Evolutionary conservation across 2,113 vertebrate genomes (phyloP).

Genomic region (Leucosticte australis): DNA sequence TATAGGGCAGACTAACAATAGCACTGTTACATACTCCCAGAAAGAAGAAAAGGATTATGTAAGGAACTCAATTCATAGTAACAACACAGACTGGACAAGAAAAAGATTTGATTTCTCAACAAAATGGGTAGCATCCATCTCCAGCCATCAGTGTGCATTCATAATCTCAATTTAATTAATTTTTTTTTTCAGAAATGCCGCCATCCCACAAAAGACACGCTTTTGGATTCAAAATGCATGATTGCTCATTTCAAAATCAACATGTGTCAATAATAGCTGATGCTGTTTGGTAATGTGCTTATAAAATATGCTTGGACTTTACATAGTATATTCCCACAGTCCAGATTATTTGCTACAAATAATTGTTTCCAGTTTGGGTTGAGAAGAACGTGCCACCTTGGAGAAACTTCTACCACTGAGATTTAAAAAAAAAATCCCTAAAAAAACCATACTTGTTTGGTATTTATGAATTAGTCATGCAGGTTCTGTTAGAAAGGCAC

Average conservation of each 20-base stretch:
- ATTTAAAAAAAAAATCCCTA: not conserved
- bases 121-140: not conserved
- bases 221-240: not conserved
- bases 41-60: not conserved
- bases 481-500: not conserved
- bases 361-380: not conserved
- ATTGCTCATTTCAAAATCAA: not conserved
- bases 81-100: not conserved
- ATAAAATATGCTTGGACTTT: not conserved
- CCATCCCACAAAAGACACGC: not conserved
- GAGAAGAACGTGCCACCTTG: not conserved
- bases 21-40: not conserved
- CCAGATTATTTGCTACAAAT: not conserved
- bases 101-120: not conserved
- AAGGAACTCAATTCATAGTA: not conserved
- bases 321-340: not conserved
- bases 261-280: not conserved
- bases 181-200: not conserved
- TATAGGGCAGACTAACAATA: not conserved
- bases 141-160: not conserved
- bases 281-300: not conserved
- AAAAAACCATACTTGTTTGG: not conserved
- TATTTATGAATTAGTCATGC: conserved; percentile 1
- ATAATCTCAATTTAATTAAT: not conserved
- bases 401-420: not conserved